A percentile compares a stretch with the other conserved stretches of the same genome.
phyloP scores from a whole-genome alignment of 2,888 invertebrate species.

The Conus canariensis region DNA sequence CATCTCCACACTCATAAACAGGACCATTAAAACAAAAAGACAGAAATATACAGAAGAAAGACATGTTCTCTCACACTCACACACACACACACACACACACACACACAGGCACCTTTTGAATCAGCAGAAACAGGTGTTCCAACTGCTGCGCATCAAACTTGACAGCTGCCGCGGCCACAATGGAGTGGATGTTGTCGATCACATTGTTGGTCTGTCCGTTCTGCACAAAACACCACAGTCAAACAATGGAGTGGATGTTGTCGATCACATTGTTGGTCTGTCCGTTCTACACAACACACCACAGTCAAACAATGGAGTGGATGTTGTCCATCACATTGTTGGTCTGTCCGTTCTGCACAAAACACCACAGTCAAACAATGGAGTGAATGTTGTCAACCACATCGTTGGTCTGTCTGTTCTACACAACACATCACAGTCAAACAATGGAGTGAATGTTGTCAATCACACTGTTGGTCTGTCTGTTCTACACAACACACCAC shows the following conservation, averaged over 20 bases:
- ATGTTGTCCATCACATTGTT: too few relatives aligned
- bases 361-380: too few relatives aligned
- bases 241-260: not conserved
- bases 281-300: too few relatives aligned
- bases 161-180: slow-evolving; percentile 80
- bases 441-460: slow-evolving; percentile 79
- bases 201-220: slow-evolving; percentile 80
- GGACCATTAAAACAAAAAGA: too few relatives aligned
- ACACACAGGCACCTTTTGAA: not conserved
- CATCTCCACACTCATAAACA: too few relatives aligned
- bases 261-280: not conserved
- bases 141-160: slow-evolving; percentile 79
- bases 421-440: too few relatives aligned
- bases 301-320: too few relatives aligned
- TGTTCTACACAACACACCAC: slow-evolving; percentile 70
- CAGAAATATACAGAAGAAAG: not conserved
- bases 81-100: not conserved
- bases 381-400: too few relatives aligned
- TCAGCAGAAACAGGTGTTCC: slow-evolving; percentile 77
- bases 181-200: slow-evolving; percentile 81
- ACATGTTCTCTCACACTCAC: not conserved
- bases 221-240: slow-evolving; percentile 59
- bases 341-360: too few relatives aligned
- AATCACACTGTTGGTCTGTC: slow-evolving; percentile 79
- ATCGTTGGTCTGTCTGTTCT: too few relatives aligned